Base-by-base conservation (phyloP, 2,113 vertebrate species). In the Cottus gobio region DNA sequence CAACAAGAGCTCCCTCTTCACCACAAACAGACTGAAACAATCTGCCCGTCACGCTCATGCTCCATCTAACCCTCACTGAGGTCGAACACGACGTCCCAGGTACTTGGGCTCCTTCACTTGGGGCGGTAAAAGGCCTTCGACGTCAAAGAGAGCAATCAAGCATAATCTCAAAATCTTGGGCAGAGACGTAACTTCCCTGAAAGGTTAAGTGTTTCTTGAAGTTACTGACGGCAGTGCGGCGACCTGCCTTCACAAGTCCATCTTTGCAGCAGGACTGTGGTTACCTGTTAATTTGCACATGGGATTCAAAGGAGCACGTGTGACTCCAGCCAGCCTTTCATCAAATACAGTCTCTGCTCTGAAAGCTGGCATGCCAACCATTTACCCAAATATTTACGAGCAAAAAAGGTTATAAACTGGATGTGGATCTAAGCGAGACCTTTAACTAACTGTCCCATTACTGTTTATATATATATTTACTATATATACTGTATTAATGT, bases 361-460 rank as follows among this genome's bases (percentile, higher is more conserved):
- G 64, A 88, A 77, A 52, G 71, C 75, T 24, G 62, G 77, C 79
- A 39, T 61, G 84, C 68, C n/a, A 82, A 87, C 77, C 88, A 80
- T 94, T 83, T 79, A 87, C 63, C 80, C 78, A 92, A 93, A 94
- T 92, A 93, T 94, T 94, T 89, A 91, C 90, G 12, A 80, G 89
- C 82, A 84, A 84, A 87, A 85, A 84, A 71, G 61, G 62, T 83
- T 82, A 90, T 78, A 87, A 87, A 90, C 67, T 85, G 56, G 65
- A 87, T 82, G 75, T 74, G 72, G 84, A 87, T 83, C 82, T 80
- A 83, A 87, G 87, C 34, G 13, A 82, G 78, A 77, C 65, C 76
- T 86, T 83, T 78, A 85, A 70, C 82, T 61, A 56, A 78, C 79
- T 85, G 83, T 85, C 85, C 71, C 42, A 42, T 77, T 72, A 48